Percentiles rank a stretch among this genome's conserved stretches.
Evolutionary conservation across 2,113 vertebrate species (phyloP).

Genomic region (Uropsilus gracilis): DNA sequence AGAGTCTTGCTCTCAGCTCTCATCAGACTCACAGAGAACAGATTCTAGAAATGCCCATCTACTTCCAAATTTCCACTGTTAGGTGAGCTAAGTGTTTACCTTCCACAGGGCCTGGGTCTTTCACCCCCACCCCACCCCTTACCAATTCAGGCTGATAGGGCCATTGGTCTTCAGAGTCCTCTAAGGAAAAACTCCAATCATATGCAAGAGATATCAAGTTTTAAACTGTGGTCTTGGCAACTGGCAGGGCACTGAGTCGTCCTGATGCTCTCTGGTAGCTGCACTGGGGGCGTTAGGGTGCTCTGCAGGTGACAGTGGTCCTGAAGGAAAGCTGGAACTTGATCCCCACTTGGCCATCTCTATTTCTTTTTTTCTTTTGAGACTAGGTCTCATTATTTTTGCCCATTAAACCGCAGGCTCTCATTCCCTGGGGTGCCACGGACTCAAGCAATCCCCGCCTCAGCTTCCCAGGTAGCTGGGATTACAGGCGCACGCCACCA

Average conservation of each 20-base stretch:
- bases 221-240: background rate
- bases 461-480: no score
- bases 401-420: no score
- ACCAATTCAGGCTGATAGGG: background rate
- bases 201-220: background rate
- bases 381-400: no score
- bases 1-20: background rate
- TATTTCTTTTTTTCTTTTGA: no score
- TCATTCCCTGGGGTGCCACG: no score
- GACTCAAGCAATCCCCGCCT: no score
- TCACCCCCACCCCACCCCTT: fast-evolving
- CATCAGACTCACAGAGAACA: background rate
- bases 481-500: no score
- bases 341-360: background rate
- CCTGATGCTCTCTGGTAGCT: background rate
- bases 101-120: background rate
- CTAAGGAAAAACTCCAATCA: background rate
- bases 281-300: no score
- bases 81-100: background rate
- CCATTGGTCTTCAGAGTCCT: background rate
- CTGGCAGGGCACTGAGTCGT: background rate
- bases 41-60: background rate
- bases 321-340: background rate
- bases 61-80: background rate
- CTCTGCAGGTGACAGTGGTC: fast-evolving